These are phyloP conservation scores for Poeciliopsis gracilis DNA, from an alignment of 2,797 vertebrate genomes.

Conservation along the genomic window DNA sequence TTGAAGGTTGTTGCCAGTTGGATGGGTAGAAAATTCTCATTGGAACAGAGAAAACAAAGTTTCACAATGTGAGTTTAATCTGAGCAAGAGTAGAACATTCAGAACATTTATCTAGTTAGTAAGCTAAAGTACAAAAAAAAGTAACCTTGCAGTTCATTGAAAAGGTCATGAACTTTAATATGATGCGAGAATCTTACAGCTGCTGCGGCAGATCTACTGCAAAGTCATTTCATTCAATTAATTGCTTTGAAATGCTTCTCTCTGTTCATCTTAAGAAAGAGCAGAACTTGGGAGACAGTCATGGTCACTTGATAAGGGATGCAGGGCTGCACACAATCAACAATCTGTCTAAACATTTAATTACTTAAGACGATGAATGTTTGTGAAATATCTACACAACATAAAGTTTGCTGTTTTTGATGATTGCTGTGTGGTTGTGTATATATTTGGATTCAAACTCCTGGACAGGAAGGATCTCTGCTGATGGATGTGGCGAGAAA, in stretches of 20 bases:
- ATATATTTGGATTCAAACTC: conserved; percentile 25
- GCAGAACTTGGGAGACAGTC: conserved; percentile 25
- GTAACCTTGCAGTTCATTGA: conserved; percentile 47
- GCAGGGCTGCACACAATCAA: conserved; percentile 8
- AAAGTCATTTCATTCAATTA: conserved; percentile 48
- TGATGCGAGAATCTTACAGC: conserved; percentile 42
- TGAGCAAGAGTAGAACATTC: neutral
- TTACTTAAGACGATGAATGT: conserved; percentile 6
- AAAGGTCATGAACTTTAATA: conserved; percentile 58
- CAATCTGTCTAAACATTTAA: conserved; percentile 15
- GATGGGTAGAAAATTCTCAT: neutral
- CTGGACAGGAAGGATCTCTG: conserved; percentile 17
- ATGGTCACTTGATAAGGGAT: conserved; percentile 15
- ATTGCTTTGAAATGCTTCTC: conserved; percentile 31
- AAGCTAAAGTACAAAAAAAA: conserved; percentile 31
- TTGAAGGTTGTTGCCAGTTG: neutral
- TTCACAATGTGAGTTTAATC: neutral
- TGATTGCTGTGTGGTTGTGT: conserved; percentile 17
- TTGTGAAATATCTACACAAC: conserved; percentile 18
- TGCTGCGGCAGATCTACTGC: conserved; percentile 55
- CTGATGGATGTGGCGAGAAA: conserved; percentile 49
- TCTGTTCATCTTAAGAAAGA: conserved; percentile 26
- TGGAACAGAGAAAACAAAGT: neutral
- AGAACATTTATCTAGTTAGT: conserved; percentile 32
- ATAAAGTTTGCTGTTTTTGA: conserved; percentile 13